phyloP scores from a whole-genome alignment of 2,113 vertebrate genomes.

The Spea multiplicata region DNA sequence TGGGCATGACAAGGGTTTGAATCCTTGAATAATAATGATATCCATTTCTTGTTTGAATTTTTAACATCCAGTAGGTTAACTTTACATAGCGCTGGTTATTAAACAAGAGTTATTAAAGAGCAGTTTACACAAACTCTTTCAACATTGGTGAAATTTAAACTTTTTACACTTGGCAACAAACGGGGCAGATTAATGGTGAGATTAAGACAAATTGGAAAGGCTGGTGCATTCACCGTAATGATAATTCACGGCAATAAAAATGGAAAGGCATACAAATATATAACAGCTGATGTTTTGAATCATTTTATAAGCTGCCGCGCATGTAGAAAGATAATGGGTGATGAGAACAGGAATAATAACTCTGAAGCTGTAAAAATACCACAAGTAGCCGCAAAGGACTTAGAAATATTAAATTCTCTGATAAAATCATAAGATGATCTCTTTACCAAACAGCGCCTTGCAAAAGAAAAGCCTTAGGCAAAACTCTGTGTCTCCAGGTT shows the following conservation, averaged over 20 bases:
- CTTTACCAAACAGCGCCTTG: constrained; percentile 12
- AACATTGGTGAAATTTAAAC: constrained; percentile 19
- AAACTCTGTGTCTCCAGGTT: not conserved
- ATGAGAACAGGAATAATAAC: constrained; percentile 30
- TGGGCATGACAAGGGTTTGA: too few relatives aligned
- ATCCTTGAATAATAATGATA: too few relatives aligned
- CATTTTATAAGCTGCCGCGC: constrained; percentile 40
- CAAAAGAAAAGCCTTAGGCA: constrained; percentile 21
- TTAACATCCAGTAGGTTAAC: too few relatives aligned
- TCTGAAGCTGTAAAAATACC: constrained; percentile 27
- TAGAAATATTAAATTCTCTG: constrained; percentile 27
- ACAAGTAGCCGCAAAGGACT: constrained; percentile 27
- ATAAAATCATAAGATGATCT: constrained; percentile 7
- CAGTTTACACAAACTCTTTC: constrained; percentile 14
- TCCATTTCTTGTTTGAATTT: too few relatives aligned
- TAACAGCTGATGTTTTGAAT: constrained; percentile 42
- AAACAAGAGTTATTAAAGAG: not conserved
- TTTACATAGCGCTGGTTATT: too few relatives aligned
- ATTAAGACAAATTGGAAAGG: constrained; percentile 40
- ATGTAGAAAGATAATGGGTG: constrained; percentile 41
- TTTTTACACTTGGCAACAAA: constrained; percentile 36
- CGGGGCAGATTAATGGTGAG: constrained; percentile 36
- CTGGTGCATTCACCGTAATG: constrained; percentile 23
- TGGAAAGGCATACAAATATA: constrained; percentile 24
- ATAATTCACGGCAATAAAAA: constrained; percentile 30